Evolutionary conservation across 92 coral and sea anemone species (phyloP).

Genomic region (Parazoanthus swiftii): DNA sequence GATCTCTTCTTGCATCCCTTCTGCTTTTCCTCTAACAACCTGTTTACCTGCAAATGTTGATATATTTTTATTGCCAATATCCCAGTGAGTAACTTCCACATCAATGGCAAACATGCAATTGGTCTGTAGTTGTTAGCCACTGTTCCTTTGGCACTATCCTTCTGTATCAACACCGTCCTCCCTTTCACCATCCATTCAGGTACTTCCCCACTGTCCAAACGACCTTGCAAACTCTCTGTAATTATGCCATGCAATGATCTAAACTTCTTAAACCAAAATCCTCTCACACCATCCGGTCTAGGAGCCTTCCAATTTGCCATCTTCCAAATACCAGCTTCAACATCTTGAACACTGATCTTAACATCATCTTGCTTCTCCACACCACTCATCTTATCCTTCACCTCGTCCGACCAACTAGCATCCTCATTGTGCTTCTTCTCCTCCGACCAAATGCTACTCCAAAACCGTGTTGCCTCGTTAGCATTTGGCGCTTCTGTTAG

Average conservation of each 20-base stretch:
- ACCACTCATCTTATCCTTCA: constrained; percentile 22
- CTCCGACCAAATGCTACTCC: too few relatives aligned
- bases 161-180: constrained; percentile 29
- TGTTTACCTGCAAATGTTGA: constrained; percentile 35
- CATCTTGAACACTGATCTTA: not conserved
- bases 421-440: not conserved
- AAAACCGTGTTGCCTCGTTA: too few relatives aligned
- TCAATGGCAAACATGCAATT: constrained; percentile 24
- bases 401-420: constrained; percentile 30
- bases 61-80: constrained; percentile 23
- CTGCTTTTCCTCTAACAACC: constrained; percentile 39
- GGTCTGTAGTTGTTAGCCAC: constrained; percentile 7
- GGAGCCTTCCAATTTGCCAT: constrained; percentile 23
- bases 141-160: constrained; percentile 15
- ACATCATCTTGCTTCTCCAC: constrained; percentile 30
- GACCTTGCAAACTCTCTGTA: too few relatives aligned
- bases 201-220: not conserved
- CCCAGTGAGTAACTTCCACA: constrained; percentile 34
- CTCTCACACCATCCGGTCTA: not conserved
- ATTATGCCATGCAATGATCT: not conserved
- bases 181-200: constrained; percentile 15
- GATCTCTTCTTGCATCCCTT: constrained; percentile 24
- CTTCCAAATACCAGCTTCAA: not conserved
- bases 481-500: too few relatives aligned
- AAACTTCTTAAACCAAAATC: not conserved